Percentiles rank a stretch among this genome's conserved stretches.
Evolutionary conservation across 53 echinoderm and acorn worm genomes (phyloP).

Genomic region (Hippasteria phrygiana): DNA sequence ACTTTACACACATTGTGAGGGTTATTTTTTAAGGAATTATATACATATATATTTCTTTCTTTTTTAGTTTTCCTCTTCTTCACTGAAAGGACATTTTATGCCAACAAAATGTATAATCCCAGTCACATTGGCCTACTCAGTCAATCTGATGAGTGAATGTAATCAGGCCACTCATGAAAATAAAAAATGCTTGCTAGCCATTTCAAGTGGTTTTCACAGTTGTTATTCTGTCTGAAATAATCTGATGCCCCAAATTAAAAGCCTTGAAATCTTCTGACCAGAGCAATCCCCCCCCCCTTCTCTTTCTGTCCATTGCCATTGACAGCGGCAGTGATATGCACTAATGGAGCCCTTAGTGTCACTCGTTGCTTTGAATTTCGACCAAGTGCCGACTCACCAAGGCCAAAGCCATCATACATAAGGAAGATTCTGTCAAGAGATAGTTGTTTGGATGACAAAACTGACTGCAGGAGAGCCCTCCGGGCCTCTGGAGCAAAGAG

Average conservation of each 20-base stretch:
- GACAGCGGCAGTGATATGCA: constrained; percentile 21
- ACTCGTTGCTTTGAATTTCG: constrained; percentile 5
- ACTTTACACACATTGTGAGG: no score
- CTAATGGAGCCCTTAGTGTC: constrained; percentile 35
- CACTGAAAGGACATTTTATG: no score
- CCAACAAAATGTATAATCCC: no score
- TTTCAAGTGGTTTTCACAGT: no score
- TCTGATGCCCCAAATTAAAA: neutral
- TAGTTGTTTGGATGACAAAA: constrained; percentile 30
- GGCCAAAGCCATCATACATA: constrained; percentile 52
- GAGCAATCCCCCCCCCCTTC: neutral
- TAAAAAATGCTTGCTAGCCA: no score
- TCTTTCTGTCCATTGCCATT: constrained; percentile 21
- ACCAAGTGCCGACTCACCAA: constrained; percentile 6
- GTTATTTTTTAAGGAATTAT: no score
- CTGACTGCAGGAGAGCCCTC: neutral
- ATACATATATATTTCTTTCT: no score
- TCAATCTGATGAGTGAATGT: no score
- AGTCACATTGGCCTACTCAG: no score
- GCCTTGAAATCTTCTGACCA: neutral
- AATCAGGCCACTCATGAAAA: no score
- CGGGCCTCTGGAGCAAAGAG: neutral
- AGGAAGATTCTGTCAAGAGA: constrained; percentile 41
- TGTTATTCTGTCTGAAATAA: no score
- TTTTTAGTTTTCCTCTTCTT: no score